These are phyloP conservation scores for Micrasema longulum DNA, from an alignment of 1,140 invertebrate genomes.

Conservation along the genomic window DNA sequence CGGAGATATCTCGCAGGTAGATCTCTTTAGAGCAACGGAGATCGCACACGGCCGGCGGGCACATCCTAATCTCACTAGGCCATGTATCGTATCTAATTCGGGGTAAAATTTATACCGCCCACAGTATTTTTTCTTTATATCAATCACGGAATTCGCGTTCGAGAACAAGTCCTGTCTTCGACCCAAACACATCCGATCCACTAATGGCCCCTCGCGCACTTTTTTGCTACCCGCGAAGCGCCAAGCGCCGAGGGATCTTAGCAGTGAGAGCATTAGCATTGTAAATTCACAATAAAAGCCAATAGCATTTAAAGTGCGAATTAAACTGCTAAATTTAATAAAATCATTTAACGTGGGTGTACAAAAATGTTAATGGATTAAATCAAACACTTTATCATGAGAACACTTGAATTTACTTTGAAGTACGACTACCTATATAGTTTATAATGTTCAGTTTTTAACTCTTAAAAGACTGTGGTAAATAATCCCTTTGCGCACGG, in stretches of 20 bases:
- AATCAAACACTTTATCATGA: too few species aligned
- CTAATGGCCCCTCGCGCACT: background rate
- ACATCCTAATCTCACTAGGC: slow-evolving; percentile 4
- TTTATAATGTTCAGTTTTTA: too few species aligned
- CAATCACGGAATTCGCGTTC: slow-evolving; percentile 38
- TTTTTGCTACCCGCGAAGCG: background rate
- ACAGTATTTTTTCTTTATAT: slow-evolving; percentile 33
- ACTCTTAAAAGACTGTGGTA: too few species aligned
- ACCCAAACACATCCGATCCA: slow-evolving; percentile 30
- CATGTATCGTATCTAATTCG: slow-evolving; percentile 34
- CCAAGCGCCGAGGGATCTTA: background rate
- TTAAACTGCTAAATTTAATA: too few species aligned
- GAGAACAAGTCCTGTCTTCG: slow-evolving; percentile 44
- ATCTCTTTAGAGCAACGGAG: slow-evolving; percentile 13
- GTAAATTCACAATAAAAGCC: too few species aligned
- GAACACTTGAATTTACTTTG: too few species aligned
- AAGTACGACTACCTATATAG: too few species aligned
- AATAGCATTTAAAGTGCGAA: too few species aligned
- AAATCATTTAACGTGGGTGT: too few species aligned
- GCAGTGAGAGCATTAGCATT: too few species aligned
- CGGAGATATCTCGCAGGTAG: slow-evolving; percentile 16
- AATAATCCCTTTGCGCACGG: too few species aligned
- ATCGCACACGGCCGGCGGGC: slow-evolving; percentile 21
- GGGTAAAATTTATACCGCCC: slow-evolving; percentile 39
- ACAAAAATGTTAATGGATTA: too few species aligned